Percentiles rank a stretch among this genome's conserved stretches.
Evolutionary conservation across 2,797 vertebrate species (phyloP).

Genomic region (Cuniculus paca): DNA sequence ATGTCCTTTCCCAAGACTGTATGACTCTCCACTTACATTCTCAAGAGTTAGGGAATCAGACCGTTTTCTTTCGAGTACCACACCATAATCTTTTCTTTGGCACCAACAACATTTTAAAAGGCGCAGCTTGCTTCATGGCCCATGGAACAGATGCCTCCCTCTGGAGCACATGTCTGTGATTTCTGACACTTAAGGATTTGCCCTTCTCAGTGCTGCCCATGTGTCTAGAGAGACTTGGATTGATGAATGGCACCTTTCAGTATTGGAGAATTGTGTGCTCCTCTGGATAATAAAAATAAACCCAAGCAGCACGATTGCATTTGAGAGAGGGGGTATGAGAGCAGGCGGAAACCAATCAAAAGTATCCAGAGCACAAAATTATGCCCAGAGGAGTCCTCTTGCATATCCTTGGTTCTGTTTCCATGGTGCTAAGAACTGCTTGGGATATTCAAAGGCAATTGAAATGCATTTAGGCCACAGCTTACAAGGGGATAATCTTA

Average conservation of each 20-base stretch:
- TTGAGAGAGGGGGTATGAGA: conserved; percentile 54
- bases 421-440: conserved; percentile 76
- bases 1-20: background rate
- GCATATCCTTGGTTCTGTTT: conserved; percentile 51
- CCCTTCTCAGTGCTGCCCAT: background rate
- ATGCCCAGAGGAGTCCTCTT: conserved; percentile 61
- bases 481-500: conserved; percentile 73
- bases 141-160: background rate
- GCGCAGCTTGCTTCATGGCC: background rate
- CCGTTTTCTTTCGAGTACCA: background rate
- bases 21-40: background rate
- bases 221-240: conserved; percentile 2
- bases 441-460: conserved; percentile 77
- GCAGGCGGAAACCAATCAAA: conserved; percentile 61
- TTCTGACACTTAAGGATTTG: background rate
- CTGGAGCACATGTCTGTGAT: background rate
- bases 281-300: conserved; percentile 73
- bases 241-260: conserved; percentile 24
- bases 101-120: background rate
- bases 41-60: background rate
- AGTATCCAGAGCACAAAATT: conserved; percentile 67
- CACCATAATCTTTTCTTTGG: conserved; percentile 14
- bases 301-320: conserved; percentile 55
- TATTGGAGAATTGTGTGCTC: conserved; percentile 55
- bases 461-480: conserved; percentile 79